Base-by-base conservation (phyloP, 2,113 vertebrate genomes). In the Myotis brandtii region DNA sequence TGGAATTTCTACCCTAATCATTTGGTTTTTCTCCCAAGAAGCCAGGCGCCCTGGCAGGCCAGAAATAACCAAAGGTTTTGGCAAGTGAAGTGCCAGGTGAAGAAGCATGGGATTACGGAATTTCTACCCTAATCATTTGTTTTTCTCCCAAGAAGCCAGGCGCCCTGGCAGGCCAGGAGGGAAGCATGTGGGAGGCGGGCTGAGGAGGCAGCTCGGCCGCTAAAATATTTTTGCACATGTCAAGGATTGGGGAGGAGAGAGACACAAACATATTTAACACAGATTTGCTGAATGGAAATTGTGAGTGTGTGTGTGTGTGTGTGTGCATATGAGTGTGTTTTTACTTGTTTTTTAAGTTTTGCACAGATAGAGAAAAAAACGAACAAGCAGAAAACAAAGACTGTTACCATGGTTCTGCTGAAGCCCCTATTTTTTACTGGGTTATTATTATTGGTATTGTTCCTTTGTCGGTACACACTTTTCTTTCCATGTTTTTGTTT, bases 61-160 rank as follows among this genome's bases (percentile, higher is more conserved):
- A 94, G 95, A 92, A 98, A 98, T 99, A 99, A 99, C 99, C 99
- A 99, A 99, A 99, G 99, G 99, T 98, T 99, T 99, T 98, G 98
- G 97, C 98, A 98, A 98, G 97, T 91, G 97, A 98, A 98, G 98
- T 98, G 98, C 98, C 98, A 98, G 98, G 98, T 93, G 94, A 75
- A 98, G 72, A 83, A 91, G 93, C 82, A 86, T 81, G 96, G 96
- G 95, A 92, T 97, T 97, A 86, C 75, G 96, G 97, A 95, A 92
- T 97, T 97, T 97, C 95, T 96, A 95, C 96, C 96, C 96, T 97
- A 96, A 92, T 91, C 96, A 96, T 96, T 97, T 93, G 90, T 96
- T 95, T 96, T 96, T 94, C 95, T 97, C 94, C 96, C 97, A 32
- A 89, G 91, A 98, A 96, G 85, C 94, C 83, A 86, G 9, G 27